These are phyloP conservation scores for Enteromius viviparus DNA, from an alignment of 2,797 vertebrate species.

Conservation along the genomic window DNA sequence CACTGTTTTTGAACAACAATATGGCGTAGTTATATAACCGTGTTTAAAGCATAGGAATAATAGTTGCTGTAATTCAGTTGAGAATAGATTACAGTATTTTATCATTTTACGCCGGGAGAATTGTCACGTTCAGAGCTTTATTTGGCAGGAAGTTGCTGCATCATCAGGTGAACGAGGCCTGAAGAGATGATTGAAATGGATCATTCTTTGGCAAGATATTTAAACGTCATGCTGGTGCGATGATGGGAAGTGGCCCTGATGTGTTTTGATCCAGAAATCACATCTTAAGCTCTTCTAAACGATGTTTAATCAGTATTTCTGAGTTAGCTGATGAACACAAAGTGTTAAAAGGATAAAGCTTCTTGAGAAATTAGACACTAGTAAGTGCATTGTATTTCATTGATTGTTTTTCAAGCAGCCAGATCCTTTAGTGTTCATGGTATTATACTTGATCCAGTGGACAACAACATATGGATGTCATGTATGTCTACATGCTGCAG, in stretches of 20 bases:
- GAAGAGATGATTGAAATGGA: background rate
- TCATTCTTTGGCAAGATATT: slow-evolving; percentile 49
- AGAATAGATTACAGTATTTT: background rate
- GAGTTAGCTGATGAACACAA: background rate
- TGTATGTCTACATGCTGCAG: background rate
- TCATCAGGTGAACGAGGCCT: slow-evolving; percentile 38
- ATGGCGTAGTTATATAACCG: background rate
- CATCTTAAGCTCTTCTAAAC: background rate
- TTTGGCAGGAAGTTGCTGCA: slow-evolving; percentile 47
- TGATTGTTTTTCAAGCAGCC: background rate
- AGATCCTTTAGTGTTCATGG: background rate
- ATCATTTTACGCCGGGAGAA: slow-evolving; percentile 9
- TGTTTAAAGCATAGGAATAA: background rate
- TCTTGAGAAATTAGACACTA: too few species aligned
- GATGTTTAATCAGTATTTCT: background rate
- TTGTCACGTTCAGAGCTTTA: slow-evolving; percentile 1
- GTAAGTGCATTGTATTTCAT: background rate
- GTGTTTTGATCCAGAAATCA: slow-evolving; percentile 34
- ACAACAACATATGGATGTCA: background rate
- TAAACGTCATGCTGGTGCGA: slow-evolving; percentile 39
- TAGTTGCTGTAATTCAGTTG: background rate
- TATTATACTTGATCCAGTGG: background rate
- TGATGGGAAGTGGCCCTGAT: slow-evolving; percentile 56
- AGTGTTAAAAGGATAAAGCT: background rate
- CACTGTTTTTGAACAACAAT: background rate